Percentiles rank a stretch among this genome's conserved stretches.
Conservation (phyloP, 2,888 invertebrate genomes). For the Lagria hirta region DNA sequence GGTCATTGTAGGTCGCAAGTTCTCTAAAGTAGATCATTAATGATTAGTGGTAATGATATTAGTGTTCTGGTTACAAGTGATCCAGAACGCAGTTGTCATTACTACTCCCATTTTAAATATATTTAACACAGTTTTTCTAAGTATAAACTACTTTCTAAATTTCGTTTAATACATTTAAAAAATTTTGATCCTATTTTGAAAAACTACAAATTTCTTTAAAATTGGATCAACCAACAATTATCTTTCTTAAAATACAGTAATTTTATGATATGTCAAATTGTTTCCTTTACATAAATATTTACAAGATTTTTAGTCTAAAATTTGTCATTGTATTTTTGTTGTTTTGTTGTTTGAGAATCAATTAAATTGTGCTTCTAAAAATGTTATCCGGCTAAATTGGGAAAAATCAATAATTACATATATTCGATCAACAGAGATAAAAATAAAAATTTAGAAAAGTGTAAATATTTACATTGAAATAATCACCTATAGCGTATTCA, state of each 20-base stretch:
- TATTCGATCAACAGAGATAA: too few species aligned
- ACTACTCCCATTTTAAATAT: constrained; percentile 34
- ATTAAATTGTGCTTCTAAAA: too few species aligned
- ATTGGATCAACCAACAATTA: constrained; percentile 24
- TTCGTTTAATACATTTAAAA: constrained; percentile 28
- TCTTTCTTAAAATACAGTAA: constrained; percentile 37
- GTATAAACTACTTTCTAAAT: constrained; percentile 18
- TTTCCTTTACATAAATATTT: constrained; percentile 39
- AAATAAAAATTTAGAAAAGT: too few species aligned
- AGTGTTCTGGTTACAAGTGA: too few species aligned
- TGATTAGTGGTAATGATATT: constrained; percentile 18
- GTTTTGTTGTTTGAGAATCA: too few species aligned
- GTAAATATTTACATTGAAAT: too few species aligned
- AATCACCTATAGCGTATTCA: too few species aligned
- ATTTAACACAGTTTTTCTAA: constrained; percentile 31
- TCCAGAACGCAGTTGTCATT: too few species aligned
- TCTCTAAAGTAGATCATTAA: constrained; percentile 21
- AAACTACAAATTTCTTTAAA: constrained; percentile 11
- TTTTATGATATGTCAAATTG: constrained; percentile 50
- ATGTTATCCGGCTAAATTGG: too few species aligned
- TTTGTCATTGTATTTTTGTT: constrained; percentile 18
- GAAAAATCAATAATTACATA: too few species aligned
- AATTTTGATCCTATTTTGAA: constrained; percentile 7
- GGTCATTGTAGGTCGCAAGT: constrained; percentile 24
- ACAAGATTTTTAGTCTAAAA: constrained; percentile 21